Conservation (phyloP, 2,113 vertebrate genomes). For the human (Homo sapiens) region DNA sequence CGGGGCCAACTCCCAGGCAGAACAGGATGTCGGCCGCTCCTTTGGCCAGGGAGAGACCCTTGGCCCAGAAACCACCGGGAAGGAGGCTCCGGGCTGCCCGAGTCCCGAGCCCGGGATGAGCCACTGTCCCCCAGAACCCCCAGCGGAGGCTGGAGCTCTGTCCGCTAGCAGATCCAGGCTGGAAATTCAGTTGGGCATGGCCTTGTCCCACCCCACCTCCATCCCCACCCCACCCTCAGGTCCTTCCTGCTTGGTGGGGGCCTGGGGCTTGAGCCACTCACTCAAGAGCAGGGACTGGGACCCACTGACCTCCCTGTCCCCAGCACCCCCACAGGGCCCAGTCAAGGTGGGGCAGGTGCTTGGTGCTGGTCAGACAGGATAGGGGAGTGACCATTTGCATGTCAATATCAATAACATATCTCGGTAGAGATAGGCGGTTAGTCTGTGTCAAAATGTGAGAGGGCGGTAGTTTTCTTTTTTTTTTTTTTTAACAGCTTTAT, state of each 20-base stretch:
- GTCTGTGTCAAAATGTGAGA: background rate
- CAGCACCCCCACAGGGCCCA: background rate
- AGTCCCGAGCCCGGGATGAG: background rate
- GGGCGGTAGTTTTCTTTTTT: fast-evolving
- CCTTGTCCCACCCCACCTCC: background rate
- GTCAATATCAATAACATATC: background rate
- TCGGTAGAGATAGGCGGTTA: background rate
- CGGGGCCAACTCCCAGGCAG: background rate
- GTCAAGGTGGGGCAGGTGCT: background rate
- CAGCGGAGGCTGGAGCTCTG: background rate
- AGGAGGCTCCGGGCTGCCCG: background rate
- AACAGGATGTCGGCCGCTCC: background rate
- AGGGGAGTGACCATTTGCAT: background rate
- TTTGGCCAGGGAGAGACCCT: background rate
- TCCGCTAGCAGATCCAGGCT: background rate
- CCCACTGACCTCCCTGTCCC: background rate
- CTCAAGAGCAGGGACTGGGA: background rate
- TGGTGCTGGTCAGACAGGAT: background rate
- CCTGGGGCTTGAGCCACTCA: too few species aligned
- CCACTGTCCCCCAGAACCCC: background rate
- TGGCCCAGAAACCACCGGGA: slow-evolving; percentile 34
- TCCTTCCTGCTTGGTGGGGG: background rate
- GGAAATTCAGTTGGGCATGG: background rate
- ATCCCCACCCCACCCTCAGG: background rate
- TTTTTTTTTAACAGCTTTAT: background rate